phyloP scores from a whole-genome alignment of 2,113 vertebrate species.

The Rousettus leschenaultii region DNA sequence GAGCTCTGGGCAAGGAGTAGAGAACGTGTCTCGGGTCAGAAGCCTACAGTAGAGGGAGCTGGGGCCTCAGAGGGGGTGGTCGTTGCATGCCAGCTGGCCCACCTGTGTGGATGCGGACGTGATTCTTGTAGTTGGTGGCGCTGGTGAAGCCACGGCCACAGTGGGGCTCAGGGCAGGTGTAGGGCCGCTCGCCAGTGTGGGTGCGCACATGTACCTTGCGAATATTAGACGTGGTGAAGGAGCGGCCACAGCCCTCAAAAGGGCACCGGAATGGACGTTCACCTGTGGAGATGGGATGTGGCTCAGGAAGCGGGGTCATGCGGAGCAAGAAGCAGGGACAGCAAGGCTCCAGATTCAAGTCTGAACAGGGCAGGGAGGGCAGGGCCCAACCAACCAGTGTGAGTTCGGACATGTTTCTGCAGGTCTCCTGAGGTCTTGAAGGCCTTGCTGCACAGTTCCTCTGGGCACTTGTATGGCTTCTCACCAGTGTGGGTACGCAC shows the following conservation, averaged over 20 bases:
- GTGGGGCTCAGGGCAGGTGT: constrained; percentile 84
- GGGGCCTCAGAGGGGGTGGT: not conserved
- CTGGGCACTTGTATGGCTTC: constrained; percentile 88
- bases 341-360: not conserved
- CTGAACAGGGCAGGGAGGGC: not conserved
- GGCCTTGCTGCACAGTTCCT: constrained; percentile 88
- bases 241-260: constrained; percentile 88
- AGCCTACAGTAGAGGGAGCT: not conserved
- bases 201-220: constrained; percentile 89
- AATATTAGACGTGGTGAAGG: constrained; percentile 90
- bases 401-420: constrained; percentile 89
- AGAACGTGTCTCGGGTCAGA: not conserved
- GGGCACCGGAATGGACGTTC: constrained; percentile 88
- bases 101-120: constrained; percentile 91
- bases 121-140: constrained; percentile 91
- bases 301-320: not conserved
- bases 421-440: constrained; percentile 90
- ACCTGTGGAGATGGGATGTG: constrained; percentile 71
- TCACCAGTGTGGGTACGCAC: constrained; percentile 88
- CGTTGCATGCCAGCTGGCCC: constrained; percentile 32
- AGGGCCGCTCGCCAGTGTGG: constrained; percentile 88
- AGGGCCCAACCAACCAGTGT: constrained; percentile 82
- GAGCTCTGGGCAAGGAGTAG: not conserved
- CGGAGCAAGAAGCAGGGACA: not conserved
- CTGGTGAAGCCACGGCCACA: constrained; percentile 89